phyloP scores from a whole-genome alignment of 2,113 vertebrate species.

The Theropithecus gelada region DNA sequence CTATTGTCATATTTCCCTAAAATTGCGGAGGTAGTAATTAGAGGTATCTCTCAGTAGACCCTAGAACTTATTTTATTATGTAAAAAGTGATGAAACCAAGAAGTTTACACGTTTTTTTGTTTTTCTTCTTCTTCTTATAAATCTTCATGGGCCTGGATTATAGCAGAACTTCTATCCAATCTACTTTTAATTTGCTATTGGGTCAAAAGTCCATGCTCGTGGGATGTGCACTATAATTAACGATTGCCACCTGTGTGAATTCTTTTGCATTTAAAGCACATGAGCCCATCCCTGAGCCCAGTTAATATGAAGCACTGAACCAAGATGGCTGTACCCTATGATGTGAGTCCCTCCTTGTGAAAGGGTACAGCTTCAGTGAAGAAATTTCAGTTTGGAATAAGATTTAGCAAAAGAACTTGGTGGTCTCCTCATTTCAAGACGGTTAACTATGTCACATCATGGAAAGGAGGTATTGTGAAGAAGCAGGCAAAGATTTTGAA shows the following conservation, averaged over 20 bases:
- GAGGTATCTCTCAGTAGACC: neutral
- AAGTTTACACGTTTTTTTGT: neutral
- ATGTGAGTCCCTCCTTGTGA: accelerated
- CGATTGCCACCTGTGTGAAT: neutral
- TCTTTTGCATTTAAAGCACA: neutral
- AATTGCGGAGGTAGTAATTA: neutral
- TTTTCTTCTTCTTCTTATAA: neutral
- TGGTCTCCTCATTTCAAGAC: neutral
- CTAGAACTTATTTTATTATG: neutral
- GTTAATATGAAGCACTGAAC: neutral
- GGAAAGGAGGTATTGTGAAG: neutral
- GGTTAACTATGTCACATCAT: neutral
- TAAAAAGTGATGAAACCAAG: neutral
- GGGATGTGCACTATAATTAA: neutral
- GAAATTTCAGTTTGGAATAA: neutral
- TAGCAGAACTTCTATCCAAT: neutral
- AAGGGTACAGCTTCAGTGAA: accelerated
- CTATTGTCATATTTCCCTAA: neutral
- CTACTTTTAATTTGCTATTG: neutral
- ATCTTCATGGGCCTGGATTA: neutral
- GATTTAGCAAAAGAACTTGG: neutral
- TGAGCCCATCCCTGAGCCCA: neutral
- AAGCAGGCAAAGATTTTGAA: neutral
- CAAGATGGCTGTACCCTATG: accelerated
- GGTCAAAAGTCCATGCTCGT: neutral